phyloP scores from a whole-genome alignment of 2,797 vertebrate genomes.

The Pogonophryne albipinna region DNA sequence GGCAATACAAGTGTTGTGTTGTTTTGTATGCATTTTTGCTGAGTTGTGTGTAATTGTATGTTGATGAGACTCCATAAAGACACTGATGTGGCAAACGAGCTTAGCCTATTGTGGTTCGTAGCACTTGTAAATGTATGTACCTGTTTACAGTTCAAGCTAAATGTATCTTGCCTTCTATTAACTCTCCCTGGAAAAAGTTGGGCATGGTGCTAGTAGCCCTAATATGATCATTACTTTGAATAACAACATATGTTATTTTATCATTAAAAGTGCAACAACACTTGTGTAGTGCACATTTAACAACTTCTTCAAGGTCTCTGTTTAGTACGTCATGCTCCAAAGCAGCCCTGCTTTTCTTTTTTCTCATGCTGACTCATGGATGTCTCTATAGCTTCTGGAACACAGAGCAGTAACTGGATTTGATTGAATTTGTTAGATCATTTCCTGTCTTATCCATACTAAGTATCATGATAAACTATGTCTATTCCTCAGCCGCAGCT shows the following conservation, averaged over 20 bases:
- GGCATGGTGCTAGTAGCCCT: not conserved
- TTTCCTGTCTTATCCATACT: conserved; percentile 45
- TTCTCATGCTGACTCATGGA: conserved; percentile 19
- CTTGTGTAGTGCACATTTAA: not conserved
- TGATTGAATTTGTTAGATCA: conserved; percentile 42
- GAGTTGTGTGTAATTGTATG: not conserved
- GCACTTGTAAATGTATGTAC: not conserved
- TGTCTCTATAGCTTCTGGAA: conserved; percentile 6
- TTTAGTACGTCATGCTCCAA: not conserved
- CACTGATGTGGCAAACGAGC: too few relatives aligned
- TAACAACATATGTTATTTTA: not conserved
- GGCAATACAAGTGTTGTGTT: not conserved
- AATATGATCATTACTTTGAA: not conserved
- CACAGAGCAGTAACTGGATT: conserved; percentile 24
- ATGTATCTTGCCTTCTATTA: too few relatives aligned
- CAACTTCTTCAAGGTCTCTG: conserved; percentile 10
- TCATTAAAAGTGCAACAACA: not conserved
- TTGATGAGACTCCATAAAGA: not conserved
- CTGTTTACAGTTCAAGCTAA: too few relatives aligned
- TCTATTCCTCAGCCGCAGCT: conserved; percentile 27
- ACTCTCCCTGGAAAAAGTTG: not conserved
- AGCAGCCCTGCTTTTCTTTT: conserved; percentile 5
- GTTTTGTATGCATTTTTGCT: not conserved
- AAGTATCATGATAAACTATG: conserved; percentile 40
- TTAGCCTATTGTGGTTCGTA: not conserved